Evolutionary conservation across 2,888 invertebrate genomes (phyloP).

Genomic region (Gerosis bhagava): DNA sequence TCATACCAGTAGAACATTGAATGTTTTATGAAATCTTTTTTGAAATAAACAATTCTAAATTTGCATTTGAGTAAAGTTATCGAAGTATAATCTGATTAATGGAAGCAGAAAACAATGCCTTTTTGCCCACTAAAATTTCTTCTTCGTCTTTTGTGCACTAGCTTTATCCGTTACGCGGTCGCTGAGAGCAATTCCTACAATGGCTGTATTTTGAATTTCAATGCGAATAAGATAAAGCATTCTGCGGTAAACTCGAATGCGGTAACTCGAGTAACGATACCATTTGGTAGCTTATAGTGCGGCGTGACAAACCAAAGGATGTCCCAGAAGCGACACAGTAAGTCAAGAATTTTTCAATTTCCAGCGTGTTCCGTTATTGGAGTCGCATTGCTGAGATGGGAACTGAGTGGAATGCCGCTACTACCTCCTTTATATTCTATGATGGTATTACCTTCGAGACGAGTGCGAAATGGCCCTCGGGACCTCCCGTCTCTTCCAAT

Average conservation of each 20-base stretch:
- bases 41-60: no score
- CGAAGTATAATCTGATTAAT: no score
- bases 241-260: slow-evolving; percentile 8
- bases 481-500: slow-evolving; percentile 40
- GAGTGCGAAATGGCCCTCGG: slow-evolving; percentile 39
- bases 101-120: no score
- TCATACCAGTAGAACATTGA: no score
- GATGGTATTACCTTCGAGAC: slow-evolving; percentile 29
- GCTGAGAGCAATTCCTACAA: slow-evolving; percentile 12
- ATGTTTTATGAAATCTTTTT: no score
- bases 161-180: slow-evolving; percentile 8
- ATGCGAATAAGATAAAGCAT: slow-evolving; percentile 7
- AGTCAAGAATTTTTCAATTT: slow-evolving; percentile 18
- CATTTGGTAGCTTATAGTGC: not conserved
- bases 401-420: slow-evolving; percentile 4
- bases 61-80: no score
- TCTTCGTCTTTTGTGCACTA: slow-evolving; percentile 1
- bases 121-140: not conserved
- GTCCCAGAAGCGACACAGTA: slow-evolving; percentile 13
- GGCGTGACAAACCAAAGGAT: not conserved
- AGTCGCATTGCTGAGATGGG: slow-evolving; percentile 12
- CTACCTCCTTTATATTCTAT: slow-evolving; percentile 15
- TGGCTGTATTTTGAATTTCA: slow-evolving; percentile 17
- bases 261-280: not conserved
- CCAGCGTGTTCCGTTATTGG: slow-evolving; percentile 16